Conservation (phyloP, 2,797 vertebrate species). For the Neosalanx taihuensis region DNA sequence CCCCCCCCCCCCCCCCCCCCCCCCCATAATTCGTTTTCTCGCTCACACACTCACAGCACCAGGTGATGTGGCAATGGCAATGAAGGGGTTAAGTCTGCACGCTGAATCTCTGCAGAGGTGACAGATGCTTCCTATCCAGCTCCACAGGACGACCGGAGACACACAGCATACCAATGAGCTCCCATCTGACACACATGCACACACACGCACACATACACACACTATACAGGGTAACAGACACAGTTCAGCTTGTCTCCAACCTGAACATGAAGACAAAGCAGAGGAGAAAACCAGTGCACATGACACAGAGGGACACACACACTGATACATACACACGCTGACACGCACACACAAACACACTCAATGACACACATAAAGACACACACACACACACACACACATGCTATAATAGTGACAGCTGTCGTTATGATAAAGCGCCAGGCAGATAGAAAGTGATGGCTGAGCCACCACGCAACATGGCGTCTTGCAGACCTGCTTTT, state of each 20-base stretch:
- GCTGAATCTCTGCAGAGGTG: constrained; percentile 78
- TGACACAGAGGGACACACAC: background rate
- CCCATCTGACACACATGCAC: constrained; percentile 53
- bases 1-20: background rate
- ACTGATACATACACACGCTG: constrained; percentile 19
- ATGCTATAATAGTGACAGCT: constrained; percentile 70
- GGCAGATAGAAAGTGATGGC: constrained; percentile 71
- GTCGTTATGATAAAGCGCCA: constrained; percentile 72
- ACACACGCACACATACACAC: constrained; percentile 23
- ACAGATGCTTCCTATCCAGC: constrained; percentile 86
- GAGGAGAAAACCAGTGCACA: background rate
- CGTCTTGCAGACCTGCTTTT: constrained; percentile 73
- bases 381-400: constrained; percentile 35
- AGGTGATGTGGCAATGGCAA: constrained; percentile 57
- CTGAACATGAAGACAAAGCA: too few species aligned
- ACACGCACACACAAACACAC: constrained; percentile 53
- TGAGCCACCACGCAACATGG: constrained; percentile 70
- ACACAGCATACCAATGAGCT: constrained; percentile 88
- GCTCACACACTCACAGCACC: constrained; percentile 43
- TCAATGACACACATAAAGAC: background rate
- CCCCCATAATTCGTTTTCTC: constrained; percentile 52
- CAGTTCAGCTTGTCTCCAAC: too few species aligned
- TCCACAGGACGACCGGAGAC: constrained; percentile 82
- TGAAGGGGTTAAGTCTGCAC: constrained; percentile 69
- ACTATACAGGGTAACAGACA: background rate